Conservation (phyloP, 2,888 invertebrate genomes). For the Erebia aethiops region DNA sequence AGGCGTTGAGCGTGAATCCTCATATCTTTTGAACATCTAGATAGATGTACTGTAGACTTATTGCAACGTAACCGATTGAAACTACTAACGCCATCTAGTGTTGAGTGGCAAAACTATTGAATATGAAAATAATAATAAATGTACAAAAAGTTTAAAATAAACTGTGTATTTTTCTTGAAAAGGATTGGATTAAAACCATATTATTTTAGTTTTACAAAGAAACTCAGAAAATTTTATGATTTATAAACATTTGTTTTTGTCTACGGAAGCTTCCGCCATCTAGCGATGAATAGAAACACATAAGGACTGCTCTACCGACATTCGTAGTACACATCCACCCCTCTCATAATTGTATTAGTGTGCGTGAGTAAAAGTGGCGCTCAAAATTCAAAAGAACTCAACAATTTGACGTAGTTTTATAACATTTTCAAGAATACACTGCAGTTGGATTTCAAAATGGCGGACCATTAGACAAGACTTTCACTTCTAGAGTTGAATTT, state of each 20-base stretch:
- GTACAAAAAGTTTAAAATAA: background rate
- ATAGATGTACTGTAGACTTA: conserved; percentile 3
- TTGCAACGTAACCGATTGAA: conserved; percentile 29
- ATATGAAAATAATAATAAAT: background rate
- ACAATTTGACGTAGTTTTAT: conserved; percentile 36
- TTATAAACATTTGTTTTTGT: no score
- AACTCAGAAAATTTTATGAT: no score
- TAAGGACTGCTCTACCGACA: conserved; percentile 58
- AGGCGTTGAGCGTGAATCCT: conserved; percentile 46
- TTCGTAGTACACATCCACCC: conserved; percentile 42
- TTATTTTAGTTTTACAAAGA: no score
- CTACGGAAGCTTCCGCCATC: conserved; percentile 38
- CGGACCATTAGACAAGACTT: conserved; percentile 21
- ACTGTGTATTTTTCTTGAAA: background rate
- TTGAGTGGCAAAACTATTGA: conserved; percentile 48
- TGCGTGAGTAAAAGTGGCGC: conserved; percentile 58
- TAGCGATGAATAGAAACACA: conserved; percentile 38
- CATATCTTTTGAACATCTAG: conserved; percentile 34
- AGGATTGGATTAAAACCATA: background rate
- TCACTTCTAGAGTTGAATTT: conserved; percentile 8
- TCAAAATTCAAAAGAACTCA: conserved; percentile 54
- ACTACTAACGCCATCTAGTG: conserved; percentile 63
- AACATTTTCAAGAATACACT: conserved; percentile 37
- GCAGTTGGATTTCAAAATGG: conserved; percentile 34
- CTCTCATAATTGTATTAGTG: conserved; percentile 51